These are phyloP conservation scores for Hydropsyche betteni DNA, from an alignment of 2,888 invertebrate species.

Conservation along the genomic window DNA sequence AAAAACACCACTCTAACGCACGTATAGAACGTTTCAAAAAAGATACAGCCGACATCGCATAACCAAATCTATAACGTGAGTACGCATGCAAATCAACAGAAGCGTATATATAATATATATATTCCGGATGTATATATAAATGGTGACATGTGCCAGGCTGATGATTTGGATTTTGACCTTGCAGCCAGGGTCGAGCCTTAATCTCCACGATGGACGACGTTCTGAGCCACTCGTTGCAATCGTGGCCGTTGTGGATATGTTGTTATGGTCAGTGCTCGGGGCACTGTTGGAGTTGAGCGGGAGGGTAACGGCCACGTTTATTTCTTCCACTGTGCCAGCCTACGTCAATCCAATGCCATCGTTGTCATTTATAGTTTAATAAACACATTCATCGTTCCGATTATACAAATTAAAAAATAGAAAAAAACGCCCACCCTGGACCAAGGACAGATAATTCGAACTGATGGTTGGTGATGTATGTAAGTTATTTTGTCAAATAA, in stretches of 20 bases:
- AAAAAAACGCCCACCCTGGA: conserved; percentile 22
- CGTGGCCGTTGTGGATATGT: conserved; percentile 64
- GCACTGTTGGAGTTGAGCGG: conserved; percentile 47
- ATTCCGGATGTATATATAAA: not conserved
- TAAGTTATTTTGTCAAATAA: conserved; percentile 17
- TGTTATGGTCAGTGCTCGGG: conserved; percentile 51
- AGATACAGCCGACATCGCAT: too few relatives aligned
- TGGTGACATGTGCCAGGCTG: conserved; percentile 30
- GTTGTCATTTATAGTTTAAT: conserved; percentile 35
- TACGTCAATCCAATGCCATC: conserved; percentile 51
- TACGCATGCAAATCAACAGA: too few relatives aligned
- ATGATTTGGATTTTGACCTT: conserved; percentile 70
- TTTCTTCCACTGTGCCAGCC: conserved; percentile 59
- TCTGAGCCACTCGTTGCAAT: conserved; percentile 68
- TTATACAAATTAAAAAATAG: not conserved
- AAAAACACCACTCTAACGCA: too few relatives aligned
- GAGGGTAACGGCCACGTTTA: conserved; percentile 47
- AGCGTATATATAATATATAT: conserved; percentile 11
- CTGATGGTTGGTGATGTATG: conserved; percentile 2
- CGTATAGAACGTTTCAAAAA: too few relatives aligned
- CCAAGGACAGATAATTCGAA: not conserved
- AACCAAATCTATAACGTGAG: too few relatives aligned
- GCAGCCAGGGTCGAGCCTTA: conserved; percentile 88
- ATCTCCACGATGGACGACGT: conserved; percentile 90
- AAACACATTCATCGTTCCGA: too few relatives aligned